phyloP scores from a whole-genome alignment of 2,888 invertebrate species.

The Oscheius myriophilus region DNA sequence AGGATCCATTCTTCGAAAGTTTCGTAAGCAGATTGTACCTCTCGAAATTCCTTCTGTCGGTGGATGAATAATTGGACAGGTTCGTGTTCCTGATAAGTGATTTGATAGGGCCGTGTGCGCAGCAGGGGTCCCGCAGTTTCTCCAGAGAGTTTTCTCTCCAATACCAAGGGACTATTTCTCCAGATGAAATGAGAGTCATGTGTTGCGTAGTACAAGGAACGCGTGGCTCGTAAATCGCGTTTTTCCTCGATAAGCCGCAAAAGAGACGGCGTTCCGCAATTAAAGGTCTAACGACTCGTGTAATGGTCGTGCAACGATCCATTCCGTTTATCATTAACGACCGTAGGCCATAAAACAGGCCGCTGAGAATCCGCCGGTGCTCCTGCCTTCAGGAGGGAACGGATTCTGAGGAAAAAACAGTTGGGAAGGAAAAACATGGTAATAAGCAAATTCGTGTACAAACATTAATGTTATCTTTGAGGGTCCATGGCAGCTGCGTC shows the following conservation, averaged over 20 bases:
- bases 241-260: constrained; percentile 27
- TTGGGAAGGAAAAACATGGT: too few species aligned
- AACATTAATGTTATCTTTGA: too few species aligned
- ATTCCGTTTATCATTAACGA: constrained; percentile 29
- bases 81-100: constrained; percentile 3
- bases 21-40: too few species aligned
- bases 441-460: too few species aligned
- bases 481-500: too few species aligned
- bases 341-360: constrained; percentile 26
- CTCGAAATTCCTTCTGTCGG: too few species aligned
- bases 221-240: constrained; percentile 20
- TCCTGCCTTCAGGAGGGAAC: too few species aligned
- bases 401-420: too few species aligned
- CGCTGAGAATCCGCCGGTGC: constrained; percentile 19
- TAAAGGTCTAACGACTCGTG: constrained; percentile 30
- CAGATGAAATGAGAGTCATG: not conserved
- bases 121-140: not conserved
- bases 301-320: constrained; percentile 27
- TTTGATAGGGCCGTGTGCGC: constrained; percentile 16
- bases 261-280: constrained; percentile 27
- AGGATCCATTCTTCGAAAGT: too few species aligned
- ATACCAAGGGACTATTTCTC: too few species aligned
- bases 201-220: not conserved
- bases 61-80: too few species aligned
- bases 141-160: too few species aligned